Conservation (phyloP, 2,113 vertebrate genomes). For the Anarrhichthys ocellatus region DNA sequence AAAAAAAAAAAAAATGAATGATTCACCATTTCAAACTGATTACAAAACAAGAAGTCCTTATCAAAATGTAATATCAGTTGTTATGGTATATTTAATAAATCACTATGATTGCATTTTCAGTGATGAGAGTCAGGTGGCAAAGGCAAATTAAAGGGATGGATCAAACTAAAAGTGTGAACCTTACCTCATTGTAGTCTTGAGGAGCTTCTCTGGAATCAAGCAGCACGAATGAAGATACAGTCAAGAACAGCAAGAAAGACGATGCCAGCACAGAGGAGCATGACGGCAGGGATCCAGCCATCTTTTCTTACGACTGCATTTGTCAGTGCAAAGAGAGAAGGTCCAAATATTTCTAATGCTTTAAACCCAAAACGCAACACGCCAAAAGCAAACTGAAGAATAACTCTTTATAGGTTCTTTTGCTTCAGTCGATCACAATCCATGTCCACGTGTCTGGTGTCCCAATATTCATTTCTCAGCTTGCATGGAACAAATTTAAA, state of each 20-base stretch:
- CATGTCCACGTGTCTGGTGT: neutral
- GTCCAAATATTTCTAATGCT: neutral
- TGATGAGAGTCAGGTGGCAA: neutral
- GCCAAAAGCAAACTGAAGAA: neutral
- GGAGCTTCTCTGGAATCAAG: constrained; percentile 44
- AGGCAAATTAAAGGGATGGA: neutral
- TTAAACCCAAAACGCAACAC: neutral
- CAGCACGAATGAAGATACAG: constrained; percentile 39
- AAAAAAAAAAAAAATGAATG: neutral
- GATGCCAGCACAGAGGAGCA: constrained; percentile 22
- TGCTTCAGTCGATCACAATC: neutral
- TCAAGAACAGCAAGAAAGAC: constrained; percentile 51
- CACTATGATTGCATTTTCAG: neutral
- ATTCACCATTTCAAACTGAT: neutral
- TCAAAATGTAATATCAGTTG: neutral
- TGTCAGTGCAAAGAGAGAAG: neutral
- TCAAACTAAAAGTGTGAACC: neutral
- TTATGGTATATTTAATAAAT: neutral
- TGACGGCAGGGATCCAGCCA: constrained; percentile 35
- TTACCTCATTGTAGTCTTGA: constrained; percentile 55
- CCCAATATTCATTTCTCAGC: constrained; percentile 6
- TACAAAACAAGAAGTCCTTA: neutral
- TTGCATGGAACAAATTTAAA: neutral
- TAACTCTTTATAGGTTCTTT: neutral
- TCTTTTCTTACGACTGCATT: constrained; percentile 23